Conservation (phyloP, 2,113 vertebrate species). For the Passer domesticus region DNA sequence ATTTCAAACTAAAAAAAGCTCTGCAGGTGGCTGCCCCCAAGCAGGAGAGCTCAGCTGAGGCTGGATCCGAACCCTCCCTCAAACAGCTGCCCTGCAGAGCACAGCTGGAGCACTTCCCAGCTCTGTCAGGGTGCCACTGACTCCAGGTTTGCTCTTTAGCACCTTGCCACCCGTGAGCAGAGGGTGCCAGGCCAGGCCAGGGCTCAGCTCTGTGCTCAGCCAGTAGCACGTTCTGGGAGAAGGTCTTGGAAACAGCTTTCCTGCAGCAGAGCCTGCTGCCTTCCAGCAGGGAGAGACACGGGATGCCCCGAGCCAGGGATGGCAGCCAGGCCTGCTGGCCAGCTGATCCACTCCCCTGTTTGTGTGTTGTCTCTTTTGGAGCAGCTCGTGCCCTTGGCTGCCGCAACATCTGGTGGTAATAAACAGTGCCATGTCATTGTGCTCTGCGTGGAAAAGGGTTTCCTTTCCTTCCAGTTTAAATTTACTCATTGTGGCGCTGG, state of each 20-base stretch:
- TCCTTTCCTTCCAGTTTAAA: not conserved
- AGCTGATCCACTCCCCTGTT: not conserved
- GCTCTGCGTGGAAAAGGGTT: not conserved
- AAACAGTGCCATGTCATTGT: not conserved
- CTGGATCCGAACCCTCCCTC: not conserved
- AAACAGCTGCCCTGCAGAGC: not conserved
- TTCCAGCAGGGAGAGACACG: not conserved
- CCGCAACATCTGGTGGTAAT: slow-evolving; percentile 13
- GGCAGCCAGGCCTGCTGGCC: slow-evolving; percentile 1
- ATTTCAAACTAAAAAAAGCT: not conserved
- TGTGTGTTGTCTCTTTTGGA: not conserved
- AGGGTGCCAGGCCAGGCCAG: not conserved
- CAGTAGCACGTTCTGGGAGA: not conserved
- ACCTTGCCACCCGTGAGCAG: rapidly evolving
- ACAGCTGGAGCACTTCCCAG: not conserved
- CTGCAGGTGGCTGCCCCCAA: not conserved
- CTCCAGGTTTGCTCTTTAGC: not conserved
- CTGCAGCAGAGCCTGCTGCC: not conserved
- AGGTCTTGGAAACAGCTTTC: not conserved
- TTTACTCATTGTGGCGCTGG: not conserved
- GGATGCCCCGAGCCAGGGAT: not conserved
- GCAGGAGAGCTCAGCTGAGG: not conserved
- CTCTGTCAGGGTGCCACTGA: not conserved
- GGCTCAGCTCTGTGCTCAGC: not conserved
- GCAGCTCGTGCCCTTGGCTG: slow-evolving; percentile 30